Base-by-base conservation (phyloP, 2,888 invertebrate genomes). In the Andrena hattorfiana region DNA sequence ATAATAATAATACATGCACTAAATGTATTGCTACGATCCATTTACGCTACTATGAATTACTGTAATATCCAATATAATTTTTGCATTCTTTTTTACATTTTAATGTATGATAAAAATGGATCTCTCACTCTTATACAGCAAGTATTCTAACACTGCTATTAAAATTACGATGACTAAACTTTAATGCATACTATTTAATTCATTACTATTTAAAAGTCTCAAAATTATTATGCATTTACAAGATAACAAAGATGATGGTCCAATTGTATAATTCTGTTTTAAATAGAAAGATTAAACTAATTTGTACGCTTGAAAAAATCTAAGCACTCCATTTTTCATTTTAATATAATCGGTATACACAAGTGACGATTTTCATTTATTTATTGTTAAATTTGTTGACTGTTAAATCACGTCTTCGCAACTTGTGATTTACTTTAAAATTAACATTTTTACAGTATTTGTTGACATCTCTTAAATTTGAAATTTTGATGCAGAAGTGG, bases 21-120 rank as follows among this genome's bases (percentile, higher is more conserved):
- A 26, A 51, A 66, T 51, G 63, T 68, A 81, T 60, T 75, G 64
- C 10, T 28, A 51, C 60, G 23, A 71, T 30, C 20, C 16, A 49
- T 69, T 82, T 81, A 67, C 68, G 71, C 26, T 20, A 51, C 64
- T 63, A 60, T 32, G 2, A 83, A 56, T 56, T 59, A 81, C 51
- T 68, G 35, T 64, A 81, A 63, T 51, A 68, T n/a, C 20, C 10
- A 30, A 75, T 35, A 69, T 48, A 42, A 79, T n/a, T 81, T 83
- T 75, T 83, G n/a, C 75, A 76, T 48, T 60, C 16, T 68, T 76
- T 83, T 49, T 63, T 76, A 83, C 48, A 49, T 72, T 81, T 32
- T 72, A 76, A 68, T 64, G 35, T 81, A 73, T 26, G 23, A 77
- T 62, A 56, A 42, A 42, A 77, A 81, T 63, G 56, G 64, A 76